Evolutionary conservation across 2,113 vertebrate genomes (phyloP).

Genomic region (Myrmecophaga tridactyla): DNA sequence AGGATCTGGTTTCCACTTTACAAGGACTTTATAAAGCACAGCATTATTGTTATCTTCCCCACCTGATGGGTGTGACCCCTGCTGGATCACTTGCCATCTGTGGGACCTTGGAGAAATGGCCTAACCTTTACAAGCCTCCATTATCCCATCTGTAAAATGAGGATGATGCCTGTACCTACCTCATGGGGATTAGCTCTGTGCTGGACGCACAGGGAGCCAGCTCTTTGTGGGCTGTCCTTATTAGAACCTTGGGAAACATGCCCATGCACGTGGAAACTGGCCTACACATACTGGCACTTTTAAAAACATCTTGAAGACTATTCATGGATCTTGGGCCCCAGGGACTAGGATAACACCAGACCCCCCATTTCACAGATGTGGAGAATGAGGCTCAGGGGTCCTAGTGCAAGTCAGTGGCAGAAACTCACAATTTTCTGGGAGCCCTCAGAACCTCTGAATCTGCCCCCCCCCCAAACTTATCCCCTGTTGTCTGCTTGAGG

Average conservation of each 20-base stretch:
- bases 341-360: not conserved
- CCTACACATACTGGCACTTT: not conserved
- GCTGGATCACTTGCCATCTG: not conserved
- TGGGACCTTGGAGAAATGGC: not conserved
- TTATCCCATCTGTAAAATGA: not conserved
- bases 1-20: not conserved
- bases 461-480: not conserved
- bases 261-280: not conserved
- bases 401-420: not conserved
- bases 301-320: not conserved
- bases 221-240: not conserved
- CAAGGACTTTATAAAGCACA: not conserved
- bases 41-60: not conserved
- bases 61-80: not conserved
- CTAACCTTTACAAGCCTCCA: not conserved
- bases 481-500: conserved; percentile 55
- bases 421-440: conserved; percentile 1
- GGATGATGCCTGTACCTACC: not conserved
- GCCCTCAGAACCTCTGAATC: conserved; percentile 7
- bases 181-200: not conserved
- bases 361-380: conserved; percentile 72
- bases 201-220: not conserved
- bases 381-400: conserved; percentile 58
- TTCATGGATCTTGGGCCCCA: not conserved
- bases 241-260: not conserved